Evolutionary conservation across 2,888 invertebrate species (phyloP), one percentile per base, ranked within the genome.

Genomic region (Caenorhabditis panamensis): DNA sequence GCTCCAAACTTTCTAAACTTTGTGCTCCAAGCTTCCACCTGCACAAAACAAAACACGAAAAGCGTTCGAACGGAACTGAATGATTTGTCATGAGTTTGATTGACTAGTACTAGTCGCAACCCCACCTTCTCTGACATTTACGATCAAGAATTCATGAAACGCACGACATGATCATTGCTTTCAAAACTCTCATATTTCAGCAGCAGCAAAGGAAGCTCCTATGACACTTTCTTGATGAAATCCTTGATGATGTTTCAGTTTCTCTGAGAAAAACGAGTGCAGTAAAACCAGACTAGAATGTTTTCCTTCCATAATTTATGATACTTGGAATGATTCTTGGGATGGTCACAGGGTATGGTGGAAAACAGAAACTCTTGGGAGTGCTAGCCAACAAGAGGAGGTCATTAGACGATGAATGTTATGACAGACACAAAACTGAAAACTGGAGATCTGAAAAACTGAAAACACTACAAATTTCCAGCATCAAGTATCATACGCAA

Each of bases 131-230:
- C 26, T n/a, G 13, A 2, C 51, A 44, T 47, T 58, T 56, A 18
- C 41, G 69, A 36, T 72, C 72, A 58, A 63, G 61, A 72, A 72
- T 72, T 72, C 63, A 72, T 72, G 16, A 47, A 56, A 44, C 26
- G 63, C 53, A 41, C 37, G 61, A 53, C 28, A 62, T 26, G 54
- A 71, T 54, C 61, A 26, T 53, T 26, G 54, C 31, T 11, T 62
- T 63, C 54, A 49, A 28, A 62, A 71, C 36, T 54, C 72, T 72
- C 63, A 49, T 47, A 62, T 71, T 71, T 71, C 53, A 59, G 51
- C 22, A 47, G 37, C 22, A 47, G 56, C 47, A 18, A 20, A 41
- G 41, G 41, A 47, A 71, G 62, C 36, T 56, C 56, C 20, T 49
- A 28, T 58, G 72, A 72, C 72, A 72, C 71, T 37, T 58, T 62